Conservation (phyloP, 2,888 invertebrate genomes). For the Hemaris fuciformis region DNA sequence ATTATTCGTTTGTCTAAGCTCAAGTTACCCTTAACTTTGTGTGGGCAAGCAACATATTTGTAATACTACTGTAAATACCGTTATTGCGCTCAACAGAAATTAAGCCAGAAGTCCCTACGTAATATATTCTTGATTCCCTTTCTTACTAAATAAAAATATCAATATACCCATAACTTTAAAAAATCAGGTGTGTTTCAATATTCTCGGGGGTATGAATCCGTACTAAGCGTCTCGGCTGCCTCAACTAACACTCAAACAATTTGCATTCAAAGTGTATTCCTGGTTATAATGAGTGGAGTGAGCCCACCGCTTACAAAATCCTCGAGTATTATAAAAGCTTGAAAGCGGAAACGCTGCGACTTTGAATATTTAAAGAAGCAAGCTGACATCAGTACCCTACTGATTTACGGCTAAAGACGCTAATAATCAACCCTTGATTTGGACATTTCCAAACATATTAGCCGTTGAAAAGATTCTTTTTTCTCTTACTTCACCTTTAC, state of each 20-base stretch:
- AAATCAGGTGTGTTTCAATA: no score
- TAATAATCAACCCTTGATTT: constrained; percentile 56
- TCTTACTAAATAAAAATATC: no score
- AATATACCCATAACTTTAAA: no score
- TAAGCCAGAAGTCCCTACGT: no score
- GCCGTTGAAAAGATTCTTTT: not conserved
- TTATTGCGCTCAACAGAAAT: no score
- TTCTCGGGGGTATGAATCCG: no score
- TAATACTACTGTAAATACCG: no score
- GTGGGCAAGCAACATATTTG: no score
- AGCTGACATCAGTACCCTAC: constrained; percentile 39
- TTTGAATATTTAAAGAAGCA: constrained; percentile 56
- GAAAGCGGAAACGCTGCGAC: constrained; percentile 11
- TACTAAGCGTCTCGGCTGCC: no score
- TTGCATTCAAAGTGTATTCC: not conserved
- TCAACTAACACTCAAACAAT: not conserved
- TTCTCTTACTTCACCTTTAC: not conserved
- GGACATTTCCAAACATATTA: constrained; percentile 24
- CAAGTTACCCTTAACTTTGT: no score
- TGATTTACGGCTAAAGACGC: constrained; percentile 40
- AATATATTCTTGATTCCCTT: no score
- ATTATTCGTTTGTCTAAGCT: no score
- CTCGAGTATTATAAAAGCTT: constrained; percentile 25
- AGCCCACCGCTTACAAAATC: constrained; percentile 24
- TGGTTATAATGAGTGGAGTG: not conserved